phyloP scores from a whole-genome alignment of 1,140 invertebrate genomes.

The Drosophila micromelanica region DNA sequence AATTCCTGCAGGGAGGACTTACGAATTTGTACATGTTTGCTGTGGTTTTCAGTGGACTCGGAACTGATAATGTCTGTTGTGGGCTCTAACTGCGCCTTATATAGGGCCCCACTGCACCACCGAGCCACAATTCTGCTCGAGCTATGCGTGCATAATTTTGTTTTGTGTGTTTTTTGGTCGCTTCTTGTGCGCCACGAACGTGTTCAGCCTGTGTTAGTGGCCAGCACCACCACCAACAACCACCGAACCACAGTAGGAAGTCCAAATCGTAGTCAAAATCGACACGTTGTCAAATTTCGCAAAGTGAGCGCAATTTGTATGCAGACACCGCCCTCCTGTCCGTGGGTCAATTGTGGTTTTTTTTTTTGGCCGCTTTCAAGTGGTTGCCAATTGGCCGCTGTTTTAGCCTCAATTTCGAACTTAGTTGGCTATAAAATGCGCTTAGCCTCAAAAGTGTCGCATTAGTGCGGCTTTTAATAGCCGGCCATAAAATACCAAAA shows the following conservation, averaged over 20 bases:
- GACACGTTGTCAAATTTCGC: conserved; percentile 44
- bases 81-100: conserved; percentile 47
- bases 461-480: conserved; percentile 66
- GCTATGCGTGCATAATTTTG: conserved; percentile 13
- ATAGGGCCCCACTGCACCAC: conserved; percentile 52
- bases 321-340: conserved; percentile 46
- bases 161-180: conserved; percentile 51
- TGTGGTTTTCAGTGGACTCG: conserved; percentile 26
- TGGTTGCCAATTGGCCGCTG: conserved; percentile 5
- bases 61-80: conserved; percentile 53
- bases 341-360: conserved; percentile 19
- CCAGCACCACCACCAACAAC: neutral
- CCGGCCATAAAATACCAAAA: conserved; percentile 40
- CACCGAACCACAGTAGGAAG: conserved; percentile 10
- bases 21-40: conserved; percentile 82
- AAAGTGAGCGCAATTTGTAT: conserved; percentile 65
- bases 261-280: conserved; percentile 16
- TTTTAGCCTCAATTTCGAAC: conserved; percentile 40
- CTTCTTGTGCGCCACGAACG: conserved; percentile 53
- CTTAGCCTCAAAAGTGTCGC: conserved; percentile 45
- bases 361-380: neutral
- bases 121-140: conserved; percentile 48
- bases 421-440: conserved; percentile 61
- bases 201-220: conserved; percentile 51
- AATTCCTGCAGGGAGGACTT: conserved; percentile 37